Evolutionary conservation across 2,797 vertebrate genomes (phyloP).

Genomic region (Tenualosa thibaudeaui): DNA sequence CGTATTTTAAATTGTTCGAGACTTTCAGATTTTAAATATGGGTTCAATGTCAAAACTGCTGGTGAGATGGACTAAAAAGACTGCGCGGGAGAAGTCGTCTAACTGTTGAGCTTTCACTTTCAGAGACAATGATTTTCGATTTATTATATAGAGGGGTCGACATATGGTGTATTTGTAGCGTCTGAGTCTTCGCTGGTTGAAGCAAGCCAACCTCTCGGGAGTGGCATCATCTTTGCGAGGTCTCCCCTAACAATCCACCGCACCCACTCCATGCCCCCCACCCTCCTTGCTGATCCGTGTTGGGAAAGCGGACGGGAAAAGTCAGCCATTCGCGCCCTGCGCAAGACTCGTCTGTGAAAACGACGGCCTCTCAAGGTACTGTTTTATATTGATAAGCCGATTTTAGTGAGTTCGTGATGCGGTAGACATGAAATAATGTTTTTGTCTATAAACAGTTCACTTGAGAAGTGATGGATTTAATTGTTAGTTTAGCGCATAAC

Average conservation of each 20-base stretch:
- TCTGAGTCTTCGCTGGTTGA: neutral
- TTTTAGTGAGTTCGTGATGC: neutral
- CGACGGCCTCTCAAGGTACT: slow-evolving; percentile 18
- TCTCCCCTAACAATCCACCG: slow-evolving; percentile 13
- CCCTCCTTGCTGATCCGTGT: slow-evolving; percentile 15
- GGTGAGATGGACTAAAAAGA: neutral
- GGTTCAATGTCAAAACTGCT: neutral
- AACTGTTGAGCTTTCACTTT: neutral
- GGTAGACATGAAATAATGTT: neutral
- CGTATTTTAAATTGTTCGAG: neutral
- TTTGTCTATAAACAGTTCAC: neutral
- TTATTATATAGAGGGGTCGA: neutral
- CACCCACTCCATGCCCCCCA: slow-evolving; percentile 21
- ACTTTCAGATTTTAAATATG: neutral
- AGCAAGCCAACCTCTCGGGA: neutral
- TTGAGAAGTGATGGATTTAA: neutral
- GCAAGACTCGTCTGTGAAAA: slow-evolving; percentile 6
- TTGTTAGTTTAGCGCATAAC: neutral
- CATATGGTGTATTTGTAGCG: neutral
- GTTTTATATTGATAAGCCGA: neutral
- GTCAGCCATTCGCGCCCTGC: slow-evolving; percentile 16
- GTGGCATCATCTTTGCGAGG: slow-evolving; percentile 18
- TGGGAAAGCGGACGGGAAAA: slow-evolving; percentile 16
- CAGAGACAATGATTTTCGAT: neutral
- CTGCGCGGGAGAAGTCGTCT: neutral